Percentiles rank a stretch among this genome's conserved stretches.
Evolutionary conservation across 1,140 invertebrate species (phyloP).

Genomic region (Bacillus rossius): DNA sequence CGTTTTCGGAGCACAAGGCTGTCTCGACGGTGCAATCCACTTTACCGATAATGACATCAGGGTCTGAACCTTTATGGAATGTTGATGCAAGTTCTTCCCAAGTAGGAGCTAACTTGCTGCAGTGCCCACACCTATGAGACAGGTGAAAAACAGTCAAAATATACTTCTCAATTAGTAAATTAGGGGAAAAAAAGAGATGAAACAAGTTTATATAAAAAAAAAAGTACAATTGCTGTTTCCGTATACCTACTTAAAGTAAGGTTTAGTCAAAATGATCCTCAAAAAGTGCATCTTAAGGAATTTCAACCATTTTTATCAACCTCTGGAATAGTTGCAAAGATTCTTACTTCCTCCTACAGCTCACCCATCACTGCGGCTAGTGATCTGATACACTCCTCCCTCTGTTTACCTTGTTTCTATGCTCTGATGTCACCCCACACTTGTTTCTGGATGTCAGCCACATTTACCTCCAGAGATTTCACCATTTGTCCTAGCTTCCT

Average conservation of each 20-base stretch:
- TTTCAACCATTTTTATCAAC: too few species aligned
- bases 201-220: too few species aligned
- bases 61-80: conserved; percentile 54
- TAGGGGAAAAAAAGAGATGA: neutral
- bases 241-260: too few species aligned
- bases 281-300: neutral
- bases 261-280: too few species aligned
- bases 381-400: too few species aligned
- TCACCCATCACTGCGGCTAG: neutral
- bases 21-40: conserved; percentile 73
- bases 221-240: too few species aligned
- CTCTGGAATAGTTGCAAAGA: neutral
- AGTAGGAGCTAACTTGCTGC: conserved; percentile 58
- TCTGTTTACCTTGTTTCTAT: too few species aligned
- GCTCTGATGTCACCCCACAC: too few species aligned
- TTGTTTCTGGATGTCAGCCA: too few species aligned
- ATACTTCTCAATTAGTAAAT: neutral
- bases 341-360: neutral
- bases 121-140: conserved; percentile 61
- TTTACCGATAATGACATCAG: conserved; percentile 59
- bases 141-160: neutral
- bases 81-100: conserved; percentile 68
- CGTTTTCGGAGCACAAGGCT: conserved; percentile 60
- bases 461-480: too few species aligned
- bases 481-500: too few species aligned